Conservation (phyloP, 2,888 invertebrate species). For the Cataglyphis livida region DNA sequence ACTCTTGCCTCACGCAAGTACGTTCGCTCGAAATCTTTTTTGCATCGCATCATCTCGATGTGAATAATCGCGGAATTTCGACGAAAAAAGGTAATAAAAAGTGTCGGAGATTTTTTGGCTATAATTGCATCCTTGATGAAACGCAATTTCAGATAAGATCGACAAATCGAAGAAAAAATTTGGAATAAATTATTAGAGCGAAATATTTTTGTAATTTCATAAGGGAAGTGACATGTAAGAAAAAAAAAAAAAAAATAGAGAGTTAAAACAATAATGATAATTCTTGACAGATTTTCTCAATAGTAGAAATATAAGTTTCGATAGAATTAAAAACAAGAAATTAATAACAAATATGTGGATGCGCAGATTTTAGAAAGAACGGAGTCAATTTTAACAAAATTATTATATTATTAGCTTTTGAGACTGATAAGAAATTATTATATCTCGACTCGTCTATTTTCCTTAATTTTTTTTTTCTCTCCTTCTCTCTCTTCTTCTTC, state of each 20-base stretch:
- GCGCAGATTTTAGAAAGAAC: neutral
- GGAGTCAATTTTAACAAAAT: slow-evolving; percentile 14
- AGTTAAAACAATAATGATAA: neutral
- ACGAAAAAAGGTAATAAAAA: neutral
- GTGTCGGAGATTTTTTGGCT: neutral
- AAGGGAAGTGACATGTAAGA: neutral
- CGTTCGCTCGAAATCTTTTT: slow-evolving; percentile 4
- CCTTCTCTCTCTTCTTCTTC: neutral
- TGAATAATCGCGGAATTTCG: slow-evolving; percentile 31
- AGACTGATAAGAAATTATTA: slow-evolving; percentile 12
- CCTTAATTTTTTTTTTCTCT: neutral
- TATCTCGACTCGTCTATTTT: neutral
- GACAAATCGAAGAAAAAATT: neutral
- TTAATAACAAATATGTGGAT: neutral
- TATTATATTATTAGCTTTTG: slow-evolving; percentile 12
- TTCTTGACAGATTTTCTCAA: neutral
- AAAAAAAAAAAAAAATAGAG: neutral
- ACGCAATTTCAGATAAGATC: neutral
- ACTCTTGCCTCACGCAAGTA: slow-evolving; percentile 17
- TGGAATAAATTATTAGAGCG: neutral
- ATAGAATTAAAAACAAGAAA: neutral
- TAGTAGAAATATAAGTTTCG: neutral
- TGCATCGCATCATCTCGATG: slow-evolving; percentile 21
- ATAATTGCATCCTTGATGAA: neutral
- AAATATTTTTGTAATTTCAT: neutral